These are phyloP conservation scores for Pardosa pseudoannulata DNA, from an alignment of 2,888 invertebrate genomes.

Conservation along the genomic window DNA sequence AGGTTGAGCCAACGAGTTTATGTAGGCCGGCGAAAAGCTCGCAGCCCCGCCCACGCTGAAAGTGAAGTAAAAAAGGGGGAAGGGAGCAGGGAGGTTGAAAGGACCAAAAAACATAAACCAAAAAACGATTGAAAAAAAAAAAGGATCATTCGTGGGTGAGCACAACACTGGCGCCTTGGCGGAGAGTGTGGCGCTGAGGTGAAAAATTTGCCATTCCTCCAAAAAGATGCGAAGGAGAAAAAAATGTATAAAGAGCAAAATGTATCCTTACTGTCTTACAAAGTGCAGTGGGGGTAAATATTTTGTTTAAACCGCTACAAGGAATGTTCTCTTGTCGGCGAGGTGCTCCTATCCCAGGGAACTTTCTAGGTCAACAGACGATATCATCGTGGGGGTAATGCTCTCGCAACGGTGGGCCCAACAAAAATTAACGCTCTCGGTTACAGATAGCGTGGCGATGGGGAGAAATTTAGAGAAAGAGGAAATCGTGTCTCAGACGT, in stretches of 20 bases:
- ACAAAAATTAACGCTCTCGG: no score
- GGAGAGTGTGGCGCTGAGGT: slow-evolving; percentile 38
- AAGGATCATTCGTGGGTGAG: slow-evolving; percentile 25
- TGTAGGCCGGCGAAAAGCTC: slow-evolving; percentile 42
- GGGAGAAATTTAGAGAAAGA: no score
- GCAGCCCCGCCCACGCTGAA: slow-evolving; percentile 28
- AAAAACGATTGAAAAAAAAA: slow-evolving; percentile 24
- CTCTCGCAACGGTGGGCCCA: no score
- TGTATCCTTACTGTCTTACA: neutral
- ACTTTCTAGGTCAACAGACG: no score
- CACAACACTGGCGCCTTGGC: slow-evolving; percentile 17
- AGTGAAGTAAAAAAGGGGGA: neutral
- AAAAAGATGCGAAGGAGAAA: slow-evolving; percentile 10
- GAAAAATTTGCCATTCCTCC: slow-evolving; percentile 44
- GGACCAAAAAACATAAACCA: no score
- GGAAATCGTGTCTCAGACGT: no score
- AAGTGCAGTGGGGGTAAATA: slow-evolving; percentile 26
- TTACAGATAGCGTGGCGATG: no score
- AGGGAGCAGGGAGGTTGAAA: slow-evolving; percentile 7
- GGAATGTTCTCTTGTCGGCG: neutral
- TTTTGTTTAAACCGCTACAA: slow-evolving; percentile 13
- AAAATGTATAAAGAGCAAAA: slow-evolving; percentile 1
- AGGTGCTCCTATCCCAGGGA: no score
- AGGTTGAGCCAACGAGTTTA: slow-evolving; percentile 51
- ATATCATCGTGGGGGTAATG: no score